These are phyloP conservation scores for Stenurella melanura DNA, from an alignment of 2,888 invertebrate species.

Conservation along the genomic window DNA sequence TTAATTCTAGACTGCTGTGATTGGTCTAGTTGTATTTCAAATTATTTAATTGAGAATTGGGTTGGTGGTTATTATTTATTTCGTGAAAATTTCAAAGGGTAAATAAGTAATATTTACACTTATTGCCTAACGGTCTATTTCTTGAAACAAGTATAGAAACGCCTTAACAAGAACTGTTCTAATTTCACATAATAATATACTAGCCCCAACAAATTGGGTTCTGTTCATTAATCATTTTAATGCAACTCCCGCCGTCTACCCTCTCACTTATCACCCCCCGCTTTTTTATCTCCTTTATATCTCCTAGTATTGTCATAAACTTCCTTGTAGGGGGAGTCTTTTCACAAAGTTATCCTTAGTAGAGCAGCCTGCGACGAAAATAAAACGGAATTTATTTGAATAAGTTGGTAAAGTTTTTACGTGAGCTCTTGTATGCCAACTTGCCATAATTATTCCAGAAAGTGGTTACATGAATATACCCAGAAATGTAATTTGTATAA, in stretches of 20 bases:
- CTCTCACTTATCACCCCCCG: slow-evolving; percentile 10
- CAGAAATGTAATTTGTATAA: slow-evolving; percentile 29
- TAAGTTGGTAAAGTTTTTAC: slow-evolving; percentile 33
- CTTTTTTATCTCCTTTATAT: slow-evolving; percentile 24
- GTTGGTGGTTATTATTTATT: no score
- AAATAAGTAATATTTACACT: no score
- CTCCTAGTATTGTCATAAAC: slow-evolving; percentile 32
- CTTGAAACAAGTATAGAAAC: not conserved
- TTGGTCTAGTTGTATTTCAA: no score
- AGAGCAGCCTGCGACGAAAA: slow-evolving; percentile 23
- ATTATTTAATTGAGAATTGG: no score
- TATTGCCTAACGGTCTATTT: no score
- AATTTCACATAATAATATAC: slow-evolving; percentile 3
- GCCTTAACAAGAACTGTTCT: not conserved
- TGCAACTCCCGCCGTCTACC: slow-evolving; percentile 12
- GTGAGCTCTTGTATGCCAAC: slow-evolving; percentile 21
- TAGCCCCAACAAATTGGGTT: slow-evolving; percentile 1
- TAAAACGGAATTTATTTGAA: slow-evolving; percentile 38
- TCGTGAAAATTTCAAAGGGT: no score
- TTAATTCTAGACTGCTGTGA: no score
- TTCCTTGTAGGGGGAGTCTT: slow-evolving; percentile 10
- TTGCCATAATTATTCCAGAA: slow-evolving; percentile 26
- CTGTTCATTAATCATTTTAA: slow-evolving; percentile 22
- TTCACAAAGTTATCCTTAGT: slow-evolving; percentile 22
- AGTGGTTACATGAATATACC: slow-evolving; percentile 17